phyloP scores from a whole-genome alignment of 1,140 invertebrate species.

The Acarapis woodi region DNA sequence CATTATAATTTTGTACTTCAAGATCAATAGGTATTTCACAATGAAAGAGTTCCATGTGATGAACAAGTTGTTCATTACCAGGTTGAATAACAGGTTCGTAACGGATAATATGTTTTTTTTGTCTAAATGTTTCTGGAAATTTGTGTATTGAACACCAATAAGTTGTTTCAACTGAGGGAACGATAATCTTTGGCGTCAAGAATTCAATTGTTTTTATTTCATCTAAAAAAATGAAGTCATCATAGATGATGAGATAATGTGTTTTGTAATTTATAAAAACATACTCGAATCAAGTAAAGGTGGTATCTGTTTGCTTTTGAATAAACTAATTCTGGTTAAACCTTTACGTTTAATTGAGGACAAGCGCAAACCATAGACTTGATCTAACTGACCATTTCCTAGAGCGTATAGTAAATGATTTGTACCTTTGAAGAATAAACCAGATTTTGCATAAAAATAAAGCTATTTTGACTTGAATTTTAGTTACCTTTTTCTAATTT shows the following conservation, averaged over 20 bases:
- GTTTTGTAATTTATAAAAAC: too few relatives aligned
- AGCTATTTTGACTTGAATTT: not conserved
- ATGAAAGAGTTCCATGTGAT: constrained; percentile 96
- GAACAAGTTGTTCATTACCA: constrained; percentile 59
- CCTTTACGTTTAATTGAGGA: constrained; percentile 27
- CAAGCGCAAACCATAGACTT: constrained; percentile 31
- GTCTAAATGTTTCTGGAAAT: constrained; percentile 29
- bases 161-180: constrained; percentile 63
- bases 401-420: constrained; percentile 44
- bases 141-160: constrained; percentile 78
- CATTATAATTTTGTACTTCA: constrained; percentile 46
- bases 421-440: constrained; percentile 6
- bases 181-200: constrained; percentile 23
- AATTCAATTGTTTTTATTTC: constrained; percentile 17
- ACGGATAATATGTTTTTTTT: constrained; percentile 58
- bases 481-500: constrained; percentile 40
- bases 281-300: too few relatives aligned
- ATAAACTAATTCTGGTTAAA: constrained; percentile 40
- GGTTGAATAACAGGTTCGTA: constrained; percentile 47
- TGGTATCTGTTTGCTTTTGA: constrained; percentile 27
- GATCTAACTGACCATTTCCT: constrained; percentile 31
- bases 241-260: too few relatives aligned
- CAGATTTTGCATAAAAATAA: too few relatives aligned
- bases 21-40: constrained; percentile 33
- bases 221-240: constrained; percentile 22